A percentile compares a stretch with the other conserved stretches of the same genome.
Conservation (phyloP, 2,888 invertebrate genomes). For the Hemistola chrysoprasaria region DNA sequence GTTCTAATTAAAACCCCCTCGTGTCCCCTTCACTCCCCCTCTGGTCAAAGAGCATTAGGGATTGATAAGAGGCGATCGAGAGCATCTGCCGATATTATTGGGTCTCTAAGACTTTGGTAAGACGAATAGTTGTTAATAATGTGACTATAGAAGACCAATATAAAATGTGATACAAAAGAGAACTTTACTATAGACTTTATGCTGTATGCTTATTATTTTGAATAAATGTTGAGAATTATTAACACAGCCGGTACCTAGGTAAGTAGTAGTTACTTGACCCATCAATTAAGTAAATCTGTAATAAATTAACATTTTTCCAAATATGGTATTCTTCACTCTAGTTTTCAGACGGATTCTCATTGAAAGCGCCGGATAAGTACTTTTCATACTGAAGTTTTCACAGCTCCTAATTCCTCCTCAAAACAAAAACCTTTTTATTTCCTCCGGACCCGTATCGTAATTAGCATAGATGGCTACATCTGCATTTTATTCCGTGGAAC, state of each 20-base stretch:
- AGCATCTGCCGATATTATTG: conserved; percentile 24
- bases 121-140: neutral
- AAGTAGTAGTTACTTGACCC: too few species aligned
- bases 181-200: too few species aligned
- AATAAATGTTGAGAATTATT: too few species aligned
- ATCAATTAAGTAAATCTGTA: too few species aligned
- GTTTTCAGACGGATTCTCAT: too few species aligned
- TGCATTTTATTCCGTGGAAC: conserved; percentile 44
- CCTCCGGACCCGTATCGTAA: conserved; percentile 9
- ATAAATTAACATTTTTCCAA: too few species aligned
- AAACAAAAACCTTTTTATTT: neutral
- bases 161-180: too few species aligned
- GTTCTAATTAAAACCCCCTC: conserved; percentile 73
- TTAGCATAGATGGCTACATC: conserved; percentile 25
- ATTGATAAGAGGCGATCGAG: conserved; percentile 32
- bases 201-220: too few species aligned
- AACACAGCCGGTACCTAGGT: too few species aligned
- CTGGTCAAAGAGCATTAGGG: conserved; percentile 47
- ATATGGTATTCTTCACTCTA: too few species aligned
- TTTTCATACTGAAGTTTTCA: neutral
- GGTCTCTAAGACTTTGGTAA: conserved; percentile 11
- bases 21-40: conserved; percentile 33
- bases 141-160: neutral
- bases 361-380: too few species aligned
- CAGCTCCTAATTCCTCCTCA: conserved; percentile 4